Evolutionary conservation across 2,113 vertebrate genomes (phyloP), one percentile per base, ranked within the genome.

Genomic region (Anoura caudifer): DNA sequence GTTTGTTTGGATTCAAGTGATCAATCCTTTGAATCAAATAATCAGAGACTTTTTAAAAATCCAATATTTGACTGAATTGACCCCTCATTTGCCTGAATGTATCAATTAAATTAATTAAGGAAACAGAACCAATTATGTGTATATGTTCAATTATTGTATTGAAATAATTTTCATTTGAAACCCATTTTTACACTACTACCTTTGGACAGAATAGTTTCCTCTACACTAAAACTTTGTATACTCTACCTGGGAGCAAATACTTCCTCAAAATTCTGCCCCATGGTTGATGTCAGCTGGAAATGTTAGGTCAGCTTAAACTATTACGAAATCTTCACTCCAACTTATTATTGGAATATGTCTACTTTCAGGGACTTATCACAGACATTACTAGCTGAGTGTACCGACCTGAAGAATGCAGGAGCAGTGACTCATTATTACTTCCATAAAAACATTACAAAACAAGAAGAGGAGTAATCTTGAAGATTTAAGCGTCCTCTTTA

Each of bases 41-140:
- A 79, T 17, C 28, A 90, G 76, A 94, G 41, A 76, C 50, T 75
- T 41, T 65, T 77, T 17, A 79, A 87, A 87, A 52, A 52, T 75
- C 17, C 85, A 72, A 31, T 83, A 77, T 54, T 96, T 80, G 54
- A 54, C n/a, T 91, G 15, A 91, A 80, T 67, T 67, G 31, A 86
- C 5, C 4, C 4, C 22, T 45, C 26, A 67, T 88, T 80, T 85
- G 7, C 33, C 45, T 84, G 22, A 84, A 41, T 41, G 5, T 61
- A 56, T 67, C 15, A 38, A 54, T 92, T n/a, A 88, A 63, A 88
- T 69, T 95, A 91, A 85, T 79, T 75, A 92, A 82, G 65, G 88
- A 92, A 73, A 50, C 9, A 72, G 76, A 76, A 61, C 33, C 7
- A 79, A 7, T 70, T 76, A 50, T 73, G 7, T 73, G 28, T n/a